Conservation (phyloP, 2,888 invertebrate species). For the Lithophane ornitopus region DNA sequence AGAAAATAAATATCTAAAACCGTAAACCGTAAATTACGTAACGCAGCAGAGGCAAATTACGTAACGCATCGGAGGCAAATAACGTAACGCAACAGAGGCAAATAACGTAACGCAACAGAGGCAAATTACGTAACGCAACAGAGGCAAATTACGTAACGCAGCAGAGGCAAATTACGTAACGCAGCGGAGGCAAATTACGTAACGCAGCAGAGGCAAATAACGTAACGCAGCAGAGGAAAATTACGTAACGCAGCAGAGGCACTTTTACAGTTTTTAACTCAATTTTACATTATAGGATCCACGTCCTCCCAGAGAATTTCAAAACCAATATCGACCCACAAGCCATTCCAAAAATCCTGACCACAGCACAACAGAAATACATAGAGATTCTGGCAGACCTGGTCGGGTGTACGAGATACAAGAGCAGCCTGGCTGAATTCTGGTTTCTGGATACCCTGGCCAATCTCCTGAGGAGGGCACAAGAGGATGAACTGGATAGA, state of each 20-base stretch:
- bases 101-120: not conserved
- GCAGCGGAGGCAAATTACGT: too few relatives aligned
- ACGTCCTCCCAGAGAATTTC: constrained; percentile 82
- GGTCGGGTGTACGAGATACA: constrained; percentile 82
- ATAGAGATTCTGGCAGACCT: constrained; percentile 83
- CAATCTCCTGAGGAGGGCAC: constrained; percentile 83
- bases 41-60: too few relatives aligned
- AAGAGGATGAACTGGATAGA: constrained; percentile 79
- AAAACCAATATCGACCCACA: constrained; percentile 78
- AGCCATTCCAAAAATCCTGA: constrained; percentile 80
- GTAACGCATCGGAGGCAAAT: not conserved
- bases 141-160: too few relatives aligned
- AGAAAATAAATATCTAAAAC: too few relatives aligned
- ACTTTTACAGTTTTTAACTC: not conserved
- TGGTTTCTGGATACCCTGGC: constrained; percentile 90
- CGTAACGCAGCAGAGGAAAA: too few relatives aligned
- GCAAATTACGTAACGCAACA: too few relatives aligned
- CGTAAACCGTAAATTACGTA: too few relatives aligned
- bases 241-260: not conserved
- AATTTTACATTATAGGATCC: constrained; percentile 66
- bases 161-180: not conserved
- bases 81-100: too few relatives aligned
- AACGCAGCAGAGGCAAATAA: not conserved
- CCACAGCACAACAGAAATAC: constrained; percentile 79
- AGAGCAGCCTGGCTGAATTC: constrained; percentile 84